phyloP scores from a whole-genome alignment of 2,888 invertebrate genomes.

The Philopedon plagiatum region DNA sequence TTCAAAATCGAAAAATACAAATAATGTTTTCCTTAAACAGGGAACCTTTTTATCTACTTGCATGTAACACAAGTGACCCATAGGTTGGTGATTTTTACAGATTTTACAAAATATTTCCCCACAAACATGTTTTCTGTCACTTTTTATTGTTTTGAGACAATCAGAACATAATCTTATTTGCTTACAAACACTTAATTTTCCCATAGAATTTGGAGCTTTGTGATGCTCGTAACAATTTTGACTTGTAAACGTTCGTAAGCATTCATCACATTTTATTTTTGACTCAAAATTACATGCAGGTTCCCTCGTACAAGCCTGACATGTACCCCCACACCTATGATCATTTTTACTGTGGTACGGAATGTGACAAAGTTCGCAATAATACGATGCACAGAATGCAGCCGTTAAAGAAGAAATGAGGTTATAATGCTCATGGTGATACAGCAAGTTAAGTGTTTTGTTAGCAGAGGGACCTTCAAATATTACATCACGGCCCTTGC shows the following conservation, averaged over 20 bases:
- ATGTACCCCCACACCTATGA: neutral
- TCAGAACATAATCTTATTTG: neutral
- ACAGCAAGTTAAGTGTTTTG: neutral
- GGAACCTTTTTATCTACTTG: neutral
- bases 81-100: neutral
- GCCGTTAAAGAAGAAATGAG: neutral
- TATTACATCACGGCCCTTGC: no score
- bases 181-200: neutral
- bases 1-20: no score
- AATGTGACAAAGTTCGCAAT: neutral
- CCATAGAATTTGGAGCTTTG: neutral
- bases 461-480: neutral
- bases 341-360: neutral
- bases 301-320: neutral
- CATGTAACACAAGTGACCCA: neutral
- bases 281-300: neutral
- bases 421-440: neutral
- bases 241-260: neutral
- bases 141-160: neutral
- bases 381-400: neutral
- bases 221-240: neutral
- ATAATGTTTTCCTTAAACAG: no score
- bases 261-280: neutral
- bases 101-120: no score
- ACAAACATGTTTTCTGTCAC: no score